Conservation (phyloP, 2,797 vertebrate genomes). For the Malurus leucopterus region DNA sequence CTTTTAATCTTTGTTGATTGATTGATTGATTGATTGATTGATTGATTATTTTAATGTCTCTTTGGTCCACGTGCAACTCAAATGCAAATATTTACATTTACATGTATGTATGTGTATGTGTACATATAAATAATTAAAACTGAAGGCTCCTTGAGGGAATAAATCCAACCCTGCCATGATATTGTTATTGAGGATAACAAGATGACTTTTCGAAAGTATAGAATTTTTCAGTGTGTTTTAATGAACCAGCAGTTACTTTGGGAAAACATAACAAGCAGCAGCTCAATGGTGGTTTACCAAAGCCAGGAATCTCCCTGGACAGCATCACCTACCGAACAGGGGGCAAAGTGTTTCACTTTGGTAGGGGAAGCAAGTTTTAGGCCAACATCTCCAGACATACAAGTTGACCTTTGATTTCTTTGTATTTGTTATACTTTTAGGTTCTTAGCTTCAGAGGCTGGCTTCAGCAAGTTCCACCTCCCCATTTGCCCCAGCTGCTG, state of each 20-base stretch:
- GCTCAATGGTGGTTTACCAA: not conserved
- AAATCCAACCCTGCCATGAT: not conserved
- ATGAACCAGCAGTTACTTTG: not conserved
- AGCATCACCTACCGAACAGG: not conserved
- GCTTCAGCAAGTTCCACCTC: not conserved
- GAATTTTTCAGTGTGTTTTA: slow-evolving; percentile 4
- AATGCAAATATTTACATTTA: not conserved
- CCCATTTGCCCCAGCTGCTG: not conserved
- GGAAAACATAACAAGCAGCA: not conserved
- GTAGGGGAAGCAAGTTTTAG: not conserved
- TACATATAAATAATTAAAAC: not conserved
- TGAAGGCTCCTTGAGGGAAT: not conserved
- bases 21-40: not conserved
- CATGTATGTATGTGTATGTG: too few species aligned
- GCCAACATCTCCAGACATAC: not conserved
- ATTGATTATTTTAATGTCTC: not conserved
- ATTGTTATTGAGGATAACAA: not conserved
- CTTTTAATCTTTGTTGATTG: not conserved
- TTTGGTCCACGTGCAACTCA: not conserved
- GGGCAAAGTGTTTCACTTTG: not conserved
- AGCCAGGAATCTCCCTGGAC: not conserved
- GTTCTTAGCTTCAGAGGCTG: not conserved
- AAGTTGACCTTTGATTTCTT: not conserved
- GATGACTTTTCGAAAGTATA: not conserved
- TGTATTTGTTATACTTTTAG: not conserved